Conservation (phyloP, 2,113 vertebrate species). For the Okapia johnstoni region DNA sequence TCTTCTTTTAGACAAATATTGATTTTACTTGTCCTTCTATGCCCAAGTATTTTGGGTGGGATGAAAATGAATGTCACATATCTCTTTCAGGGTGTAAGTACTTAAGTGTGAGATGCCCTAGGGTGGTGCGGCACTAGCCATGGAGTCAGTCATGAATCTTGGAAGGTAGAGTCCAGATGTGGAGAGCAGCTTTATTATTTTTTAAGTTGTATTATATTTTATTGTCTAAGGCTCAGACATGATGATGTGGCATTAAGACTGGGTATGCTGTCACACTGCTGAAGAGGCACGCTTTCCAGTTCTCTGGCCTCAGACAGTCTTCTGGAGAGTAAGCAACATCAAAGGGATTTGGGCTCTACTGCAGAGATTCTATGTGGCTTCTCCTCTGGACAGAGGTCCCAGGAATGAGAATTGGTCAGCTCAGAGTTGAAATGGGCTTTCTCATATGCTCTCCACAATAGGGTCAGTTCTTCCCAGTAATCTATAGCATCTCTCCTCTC, state of each 20-base stretch:
- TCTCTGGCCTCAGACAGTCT: background rate
- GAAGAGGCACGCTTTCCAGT: background rate
- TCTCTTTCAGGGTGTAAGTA: background rate
- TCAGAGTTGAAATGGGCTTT: background rate
- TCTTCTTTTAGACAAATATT: constrained; percentile 58
- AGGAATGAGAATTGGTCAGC: background rate
- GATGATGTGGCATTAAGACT: background rate
- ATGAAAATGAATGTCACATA: constrained; percentile 7
- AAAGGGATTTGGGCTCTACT: background rate
- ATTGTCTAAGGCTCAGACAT: background rate
- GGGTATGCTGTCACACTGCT: background rate
- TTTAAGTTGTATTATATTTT: background rate
- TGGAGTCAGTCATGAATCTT: background rate
- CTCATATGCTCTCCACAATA: too few species aligned
- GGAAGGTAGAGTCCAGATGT: background rate
- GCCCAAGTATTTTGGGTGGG: background rate
- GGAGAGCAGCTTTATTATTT: background rate
- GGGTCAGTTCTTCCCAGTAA: background rate
- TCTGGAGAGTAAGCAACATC: background rate
- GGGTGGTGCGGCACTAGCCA: background rate
- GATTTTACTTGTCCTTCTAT: constrained; percentile 3
- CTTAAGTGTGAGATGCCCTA: background rate
- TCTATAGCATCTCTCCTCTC: background rate
- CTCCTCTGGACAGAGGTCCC: background rate
- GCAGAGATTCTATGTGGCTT: background rate